These are phyloP conservation scores for Sebastes matsubarae DNA, from an alignment of 2,797 vertebrate species.

Conservation along the genomic window DNA sequence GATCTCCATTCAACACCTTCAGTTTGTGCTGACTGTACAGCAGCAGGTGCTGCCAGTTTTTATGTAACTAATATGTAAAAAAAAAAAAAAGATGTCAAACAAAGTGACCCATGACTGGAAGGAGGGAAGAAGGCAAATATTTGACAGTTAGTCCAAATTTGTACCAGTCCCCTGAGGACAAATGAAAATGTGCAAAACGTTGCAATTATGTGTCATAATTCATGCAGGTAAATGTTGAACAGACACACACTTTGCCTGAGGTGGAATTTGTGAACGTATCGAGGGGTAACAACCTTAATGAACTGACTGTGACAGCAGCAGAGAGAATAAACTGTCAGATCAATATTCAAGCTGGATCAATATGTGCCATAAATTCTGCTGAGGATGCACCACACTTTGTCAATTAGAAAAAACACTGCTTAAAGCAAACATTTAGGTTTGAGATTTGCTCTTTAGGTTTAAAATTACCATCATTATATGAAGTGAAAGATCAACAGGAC, in stretches of 20 bases:
- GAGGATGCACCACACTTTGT: constrained; percentile 1
- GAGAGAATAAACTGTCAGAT: constrained; percentile 28
- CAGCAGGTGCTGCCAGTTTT: constrained; percentile 46
- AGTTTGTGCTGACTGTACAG: constrained; percentile 14
- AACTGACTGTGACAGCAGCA: constrained; percentile 27
- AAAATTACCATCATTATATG: constrained; percentile 41
- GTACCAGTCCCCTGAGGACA: constrained; percentile 3
- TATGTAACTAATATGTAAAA: constrained; percentile 8
- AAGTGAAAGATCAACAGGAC: not conserved
- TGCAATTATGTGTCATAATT: constrained; percentile 22
- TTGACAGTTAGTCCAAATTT: constrained; percentile 49
- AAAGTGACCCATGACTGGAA: constrained; percentile 48
- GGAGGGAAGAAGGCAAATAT: constrained; percentile 53
- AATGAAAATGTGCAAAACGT: constrained; percentile 17
- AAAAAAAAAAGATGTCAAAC: constrained; percentile 21
- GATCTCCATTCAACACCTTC: constrained; percentile 18
- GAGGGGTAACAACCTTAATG: constrained; percentile 20
- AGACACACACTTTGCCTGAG: constrained; percentile 23
- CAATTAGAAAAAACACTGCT: constrained; percentile 1
- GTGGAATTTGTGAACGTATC: constrained; percentile 13
- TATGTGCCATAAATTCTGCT: constrained; percentile 43
- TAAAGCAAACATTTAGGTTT: constrained; percentile 14
- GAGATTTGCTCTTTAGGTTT: constrained; percentile 4
- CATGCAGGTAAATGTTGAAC: constrained; percentile 41
- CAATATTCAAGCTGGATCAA: constrained; percentile 33